phyloP scores from a whole-genome alignment of 2,113 vertebrate species.

The Henicopernis longicauda region DNA sequence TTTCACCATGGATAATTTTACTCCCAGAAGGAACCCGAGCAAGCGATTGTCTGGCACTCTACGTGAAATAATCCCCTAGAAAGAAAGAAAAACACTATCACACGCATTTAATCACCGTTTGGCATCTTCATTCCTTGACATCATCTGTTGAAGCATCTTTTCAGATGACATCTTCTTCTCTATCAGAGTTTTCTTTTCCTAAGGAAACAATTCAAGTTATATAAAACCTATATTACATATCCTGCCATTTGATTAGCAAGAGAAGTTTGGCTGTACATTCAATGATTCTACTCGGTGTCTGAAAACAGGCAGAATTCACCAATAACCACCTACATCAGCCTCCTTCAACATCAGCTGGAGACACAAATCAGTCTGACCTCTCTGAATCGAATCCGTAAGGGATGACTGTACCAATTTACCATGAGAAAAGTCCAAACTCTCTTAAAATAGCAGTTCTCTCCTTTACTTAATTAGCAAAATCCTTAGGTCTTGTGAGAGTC shows the following conservation, averaged over 20 bases:
- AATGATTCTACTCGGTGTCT: fast-evolving
- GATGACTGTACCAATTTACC: fast-evolving
- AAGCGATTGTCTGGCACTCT: too few relatives aligned
- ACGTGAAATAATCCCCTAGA: background rate
- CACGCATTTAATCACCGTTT: slow-evolving; percentile 40
- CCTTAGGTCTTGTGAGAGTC: background rate
- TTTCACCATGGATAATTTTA: background rate
- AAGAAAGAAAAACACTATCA: background rate
- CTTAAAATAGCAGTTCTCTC: background rate
- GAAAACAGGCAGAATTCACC: background rate
- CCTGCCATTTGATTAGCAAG: too few relatives aligned
- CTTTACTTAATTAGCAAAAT: background rate
- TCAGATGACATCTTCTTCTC: slow-evolving; percentile 65
- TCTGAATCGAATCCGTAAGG: fast-evolving
- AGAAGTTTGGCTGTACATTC: too few relatives aligned
- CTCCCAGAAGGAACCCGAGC: background rate
- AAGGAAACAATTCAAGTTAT: background rate
- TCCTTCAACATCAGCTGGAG: too few relatives aligned
- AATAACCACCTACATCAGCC: too few relatives aligned
- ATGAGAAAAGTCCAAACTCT: background rate
- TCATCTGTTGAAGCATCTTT: slow-evolving; percentile 54
- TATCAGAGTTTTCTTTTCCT: slow-evolving; percentile 71
- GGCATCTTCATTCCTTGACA: background rate
- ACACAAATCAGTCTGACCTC: background rate
- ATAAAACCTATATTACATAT: fast-evolving